Evolutionary conservation across 2,888 invertebrate genomes (phyloP), one percentile per base, ranked within the genome.

Genomic region (Papilio gigon): DNA sequence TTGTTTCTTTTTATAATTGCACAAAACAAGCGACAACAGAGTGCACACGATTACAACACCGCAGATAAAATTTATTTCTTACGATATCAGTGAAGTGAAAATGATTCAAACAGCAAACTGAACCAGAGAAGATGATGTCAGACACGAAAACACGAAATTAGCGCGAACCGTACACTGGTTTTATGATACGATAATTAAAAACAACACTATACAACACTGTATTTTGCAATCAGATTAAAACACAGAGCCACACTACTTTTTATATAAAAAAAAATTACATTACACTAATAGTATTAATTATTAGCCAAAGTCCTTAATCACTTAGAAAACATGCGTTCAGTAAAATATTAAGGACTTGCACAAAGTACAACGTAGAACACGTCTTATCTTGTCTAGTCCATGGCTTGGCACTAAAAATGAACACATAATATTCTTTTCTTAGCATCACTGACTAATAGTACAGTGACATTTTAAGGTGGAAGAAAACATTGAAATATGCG

Each of bases 81-180:
- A 82, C 79, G 74, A 73, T 77, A 77, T 75, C 71, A 70, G 62
- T 75, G 76, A 71, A 77, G 76, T 73, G 74, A 78, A 77, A 77
- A 80, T 83, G 84, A 86, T 82, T 83, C 85, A 84, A 84, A 83
- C 79, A 76, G 79, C 80, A 83, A 84, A 83, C 83, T 80, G 80
- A 80, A 78, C 78, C 76, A 74, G 72, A 71, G 68, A 64, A 70
- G 76, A 78, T 88, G 88, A 89, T 86, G 86, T 88, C 87, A 87
- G 87, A 83, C 71, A 67, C 74, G 76, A 80, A 80, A 79, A 80
- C 77, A 80, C 74, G 71, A 81, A 85, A 87, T 89, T 87, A 87
- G 82, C 83, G 76, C 76, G 70, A 75, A 75, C 73, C 81, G 78
- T 81, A 78, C 78, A 77, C 77, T 75, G 74, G 79, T 77, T 79